Evolutionary conservation across 2,888 invertebrate genomes (phyloP).

Genomic region (Sinohyriopsis cumingii): DNA sequence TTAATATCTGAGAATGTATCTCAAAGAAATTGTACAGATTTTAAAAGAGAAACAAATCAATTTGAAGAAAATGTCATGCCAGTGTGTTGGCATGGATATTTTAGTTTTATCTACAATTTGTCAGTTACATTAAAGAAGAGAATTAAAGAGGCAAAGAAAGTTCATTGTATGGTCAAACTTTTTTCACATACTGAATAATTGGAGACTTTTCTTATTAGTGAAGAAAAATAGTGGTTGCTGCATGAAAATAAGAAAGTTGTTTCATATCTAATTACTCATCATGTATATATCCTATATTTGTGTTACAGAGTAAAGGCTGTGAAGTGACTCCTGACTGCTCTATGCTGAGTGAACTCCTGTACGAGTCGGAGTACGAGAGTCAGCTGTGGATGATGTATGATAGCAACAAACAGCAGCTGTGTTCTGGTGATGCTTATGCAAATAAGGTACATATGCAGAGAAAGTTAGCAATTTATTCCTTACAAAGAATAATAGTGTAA

Average conservation of each 20-base stretch:
- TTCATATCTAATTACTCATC: neutral
- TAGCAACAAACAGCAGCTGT: slow-evolving; percentile 87
- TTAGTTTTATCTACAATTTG: no score
- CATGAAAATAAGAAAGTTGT: neutral
- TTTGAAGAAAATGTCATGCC: no score
- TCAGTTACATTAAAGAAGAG: no score
- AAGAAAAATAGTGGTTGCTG: neutral
- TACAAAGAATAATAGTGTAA: no score
- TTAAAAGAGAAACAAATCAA: no score
- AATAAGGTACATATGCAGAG: slow-evolving; percentile 53
- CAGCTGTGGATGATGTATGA: slow-evolving; percentile 98
- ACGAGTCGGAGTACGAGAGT: slow-evolving; percentile 96
- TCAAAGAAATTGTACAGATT: no score
- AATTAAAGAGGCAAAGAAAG: no score
- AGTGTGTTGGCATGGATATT: no score
- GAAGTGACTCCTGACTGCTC: slow-evolving; percentile 79
- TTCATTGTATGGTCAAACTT: neutral
- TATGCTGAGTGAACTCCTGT: slow-evolving; percentile 88
- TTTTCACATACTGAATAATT: neutral
- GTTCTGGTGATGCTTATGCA: slow-evolving; percentile 85
- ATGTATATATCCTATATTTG: neutral
- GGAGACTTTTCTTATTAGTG: neutral
- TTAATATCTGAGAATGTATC: no score
- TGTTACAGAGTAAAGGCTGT: slow-evolving; percentile 79
- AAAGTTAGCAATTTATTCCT: neutral